phyloP scores from a whole-genome alignment of 92 coral and sea anemone genomes.

The Metridium senile region DNA sequence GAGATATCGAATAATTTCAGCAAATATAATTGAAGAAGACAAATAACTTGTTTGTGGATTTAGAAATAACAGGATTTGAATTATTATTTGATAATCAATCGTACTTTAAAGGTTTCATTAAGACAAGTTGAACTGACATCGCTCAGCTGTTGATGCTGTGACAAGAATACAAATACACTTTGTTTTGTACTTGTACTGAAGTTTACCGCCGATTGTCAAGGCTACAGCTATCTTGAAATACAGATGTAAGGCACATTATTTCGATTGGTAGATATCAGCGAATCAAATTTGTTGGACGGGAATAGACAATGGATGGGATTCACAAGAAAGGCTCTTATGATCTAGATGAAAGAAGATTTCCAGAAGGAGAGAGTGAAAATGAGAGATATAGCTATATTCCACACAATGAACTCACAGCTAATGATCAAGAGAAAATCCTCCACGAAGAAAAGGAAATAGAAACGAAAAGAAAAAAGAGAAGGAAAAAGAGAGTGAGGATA shows the following conservation, averaged over 20 bases:
- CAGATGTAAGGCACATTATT: not conserved
- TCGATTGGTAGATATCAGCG: not conserved
- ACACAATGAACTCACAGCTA: not conserved
- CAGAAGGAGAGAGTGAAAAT: constrained; percentile 2
- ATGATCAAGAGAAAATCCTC: constrained; percentile 34
- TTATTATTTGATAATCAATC: not conserved
- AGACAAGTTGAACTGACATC: not conserved
- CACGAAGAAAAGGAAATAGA: constrained; percentile 17
- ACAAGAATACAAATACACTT: not conserved
- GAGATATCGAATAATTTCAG: no score
- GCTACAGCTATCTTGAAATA: not conserved
- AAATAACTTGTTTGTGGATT: no score
- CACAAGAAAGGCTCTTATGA: constrained; percentile 6
- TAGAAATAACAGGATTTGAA: no score
- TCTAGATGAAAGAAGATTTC: not conserved
- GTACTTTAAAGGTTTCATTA: not conserved
- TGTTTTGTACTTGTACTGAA: not conserved
- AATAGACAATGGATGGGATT: not conserved
- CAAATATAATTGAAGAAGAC: no score
- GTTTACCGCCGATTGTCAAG: not conserved
- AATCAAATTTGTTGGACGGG: not conserved
- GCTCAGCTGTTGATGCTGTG: not conserved
- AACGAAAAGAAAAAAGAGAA: constrained; percentile 50
- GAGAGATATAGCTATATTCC: constrained; percentile 1
- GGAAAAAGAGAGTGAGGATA: constrained; percentile 31